Percentiles rank a stretch among this genome's conserved stretches.
Conservation (phyloP, 1,140 invertebrate genomes). For the Diorhabda carinulata region DNA sequence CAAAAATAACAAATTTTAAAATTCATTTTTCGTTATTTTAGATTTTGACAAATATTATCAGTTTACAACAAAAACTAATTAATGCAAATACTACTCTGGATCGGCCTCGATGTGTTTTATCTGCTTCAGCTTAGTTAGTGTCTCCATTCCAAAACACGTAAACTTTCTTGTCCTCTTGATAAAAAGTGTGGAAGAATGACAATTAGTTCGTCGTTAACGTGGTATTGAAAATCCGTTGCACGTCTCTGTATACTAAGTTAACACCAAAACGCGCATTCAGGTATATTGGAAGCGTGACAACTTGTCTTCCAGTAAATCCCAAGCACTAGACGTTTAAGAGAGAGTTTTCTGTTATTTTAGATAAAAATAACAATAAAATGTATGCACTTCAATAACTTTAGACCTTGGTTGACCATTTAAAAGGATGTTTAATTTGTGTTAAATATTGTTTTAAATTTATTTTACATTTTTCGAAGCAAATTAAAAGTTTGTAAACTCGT, state of each 20-base stretch:
- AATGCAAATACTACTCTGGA: no score
- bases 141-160: no score
- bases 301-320: neutral
- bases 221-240: no score
- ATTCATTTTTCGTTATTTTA: no score
- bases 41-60: no score
- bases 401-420: neutral
- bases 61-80: no score
- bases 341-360: slow-evolving; percentile 3
- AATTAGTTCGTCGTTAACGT: no score
- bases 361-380: neutral
- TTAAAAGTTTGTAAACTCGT: neutral
- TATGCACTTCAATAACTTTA: slow-evolving; percentile 1
- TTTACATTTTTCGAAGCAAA: slow-evolving; percentile 1
- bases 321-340: neutral
- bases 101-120: no score
- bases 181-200: no score
- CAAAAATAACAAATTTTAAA: no score
- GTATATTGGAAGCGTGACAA: slow-evolving; percentile 10
- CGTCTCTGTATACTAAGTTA: slow-evolving; percentile 8
- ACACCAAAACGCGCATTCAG: slow-evolving; percentile 4
- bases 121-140: no score
- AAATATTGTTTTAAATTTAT: slow-evolving; percentile 1
- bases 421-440: slow-evolving; percentile 2
- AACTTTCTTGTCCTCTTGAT: no score